Evolutionary conservation across 2,797 vertebrate species (phyloP).

Genomic region (Phylloscopus collybita): DNA sequence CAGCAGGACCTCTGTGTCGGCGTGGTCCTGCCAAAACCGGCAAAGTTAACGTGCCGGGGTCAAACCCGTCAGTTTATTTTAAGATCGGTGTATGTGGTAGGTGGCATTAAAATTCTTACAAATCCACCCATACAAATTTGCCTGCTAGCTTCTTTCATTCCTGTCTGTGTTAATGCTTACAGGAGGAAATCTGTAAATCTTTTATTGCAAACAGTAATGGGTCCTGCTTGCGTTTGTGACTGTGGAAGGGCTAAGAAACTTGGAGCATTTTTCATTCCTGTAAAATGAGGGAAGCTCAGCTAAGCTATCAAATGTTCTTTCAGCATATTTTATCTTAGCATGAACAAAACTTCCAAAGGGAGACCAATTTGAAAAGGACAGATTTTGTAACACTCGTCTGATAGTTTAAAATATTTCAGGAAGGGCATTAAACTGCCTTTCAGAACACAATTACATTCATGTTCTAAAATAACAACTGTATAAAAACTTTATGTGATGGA

Average conservation of each 20-base stretch:
- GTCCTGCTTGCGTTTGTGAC: neutral
- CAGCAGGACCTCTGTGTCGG: constrained; percentile 91
- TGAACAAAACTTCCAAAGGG: neutral
- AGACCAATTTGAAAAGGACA: neutral
- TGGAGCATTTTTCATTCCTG: neutral
- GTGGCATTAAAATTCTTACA: neutral
- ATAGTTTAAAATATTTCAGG: neutral
- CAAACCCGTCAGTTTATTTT: neutral
- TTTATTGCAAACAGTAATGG: neutral
- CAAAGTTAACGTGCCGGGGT: neutral
- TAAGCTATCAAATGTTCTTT: neutral
- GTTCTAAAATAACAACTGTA: neutral
- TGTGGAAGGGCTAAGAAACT: neutral
- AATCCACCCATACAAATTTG: neutral
- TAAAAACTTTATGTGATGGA: neutral
- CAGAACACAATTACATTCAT: neutral
- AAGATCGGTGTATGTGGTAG: neutral
- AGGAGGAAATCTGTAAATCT: neutral
- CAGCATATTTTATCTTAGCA: neutral
- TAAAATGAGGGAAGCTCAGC: neutral
- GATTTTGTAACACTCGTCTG: neutral
- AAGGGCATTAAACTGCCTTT: neutral
- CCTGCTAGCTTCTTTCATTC: neutral
- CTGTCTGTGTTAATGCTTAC: neutral
- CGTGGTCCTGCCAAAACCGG: constrained; percentile 84